Conservation (phyloP, 2,113 vertebrate species). For the Scomber colias region DNA sequence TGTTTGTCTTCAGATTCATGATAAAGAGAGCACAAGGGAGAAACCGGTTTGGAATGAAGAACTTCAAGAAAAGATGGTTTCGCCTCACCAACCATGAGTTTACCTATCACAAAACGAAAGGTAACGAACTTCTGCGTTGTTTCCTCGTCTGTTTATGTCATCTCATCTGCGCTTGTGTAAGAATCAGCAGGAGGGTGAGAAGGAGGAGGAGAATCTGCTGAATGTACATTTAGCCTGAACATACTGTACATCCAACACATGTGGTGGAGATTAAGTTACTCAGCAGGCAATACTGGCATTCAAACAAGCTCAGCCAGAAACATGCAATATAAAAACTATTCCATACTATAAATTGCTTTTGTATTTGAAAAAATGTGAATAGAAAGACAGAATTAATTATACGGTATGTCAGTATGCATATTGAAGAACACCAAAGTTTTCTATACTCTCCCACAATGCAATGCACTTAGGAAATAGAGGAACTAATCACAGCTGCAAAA, state of each 20-base stretch:
- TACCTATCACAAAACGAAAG: conserved; percentile 98
- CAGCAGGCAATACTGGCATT: conserved; percentile 34
- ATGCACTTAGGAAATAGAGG: neutral
- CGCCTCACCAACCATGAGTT: conserved; percentile 98
- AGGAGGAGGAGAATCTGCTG: conserved; percentile 36
- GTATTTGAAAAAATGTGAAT: too few species aligned
- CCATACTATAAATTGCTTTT: neutral
- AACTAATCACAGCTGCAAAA: too few species aligned
- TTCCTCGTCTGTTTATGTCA: conserved; percentile 14
- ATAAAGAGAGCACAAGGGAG: conserved; percentile 98
- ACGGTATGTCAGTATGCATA: neutral
- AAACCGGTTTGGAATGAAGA: conserved; percentile 98
- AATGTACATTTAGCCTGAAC: conserved; percentile 38
- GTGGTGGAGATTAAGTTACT: conserved; percentile 58
- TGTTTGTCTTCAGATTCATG: conserved; percentile 89
- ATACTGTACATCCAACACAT: conserved; percentile 42
- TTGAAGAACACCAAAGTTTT: neutral
- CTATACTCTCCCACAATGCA: neutral
- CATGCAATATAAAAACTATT: neutral
- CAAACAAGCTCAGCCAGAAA: conserved; percentile 26
- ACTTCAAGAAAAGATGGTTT: conserved; percentile 99
- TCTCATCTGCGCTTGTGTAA: conserved; percentile 11
- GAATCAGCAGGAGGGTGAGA: conserved; percentile 26
- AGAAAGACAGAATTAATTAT: neutral
- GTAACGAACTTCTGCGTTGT: conserved; percentile 75